phyloP scores from a whole-genome alignment of 2,113 vertebrate genomes.

The Nycticebus coucang region DNA sequence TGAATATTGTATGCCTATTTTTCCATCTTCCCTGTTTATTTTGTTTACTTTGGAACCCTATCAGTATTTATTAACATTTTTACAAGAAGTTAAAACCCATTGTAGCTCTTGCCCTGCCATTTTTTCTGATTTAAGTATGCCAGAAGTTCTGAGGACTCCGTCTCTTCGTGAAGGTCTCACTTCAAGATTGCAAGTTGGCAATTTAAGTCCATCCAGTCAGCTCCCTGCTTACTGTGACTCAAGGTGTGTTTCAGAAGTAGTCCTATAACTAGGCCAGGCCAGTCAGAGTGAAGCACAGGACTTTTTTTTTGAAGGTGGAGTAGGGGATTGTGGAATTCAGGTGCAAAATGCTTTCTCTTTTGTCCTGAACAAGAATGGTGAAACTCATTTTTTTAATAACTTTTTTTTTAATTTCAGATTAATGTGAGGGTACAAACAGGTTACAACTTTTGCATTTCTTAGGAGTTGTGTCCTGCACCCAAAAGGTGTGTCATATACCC shows the following conservation, averaged over 20 bases:
- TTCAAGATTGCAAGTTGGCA: background rate
- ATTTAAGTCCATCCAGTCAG: background rate
- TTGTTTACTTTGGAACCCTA: background rate
- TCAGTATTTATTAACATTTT: background rate
- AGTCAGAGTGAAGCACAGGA: background rate
- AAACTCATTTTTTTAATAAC: no score
- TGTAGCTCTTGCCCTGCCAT: background rate
- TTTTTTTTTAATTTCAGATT: no score
- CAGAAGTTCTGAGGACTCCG: background rate
- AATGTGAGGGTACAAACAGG: no score
- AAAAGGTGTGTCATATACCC: no score
- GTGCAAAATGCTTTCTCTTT: constrained; percentile 1
- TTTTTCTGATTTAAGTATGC: background rate
- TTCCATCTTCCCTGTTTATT: background rate
- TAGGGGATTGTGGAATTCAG: background rate
- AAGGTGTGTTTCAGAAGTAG: background rate
- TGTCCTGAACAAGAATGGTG: background rate
- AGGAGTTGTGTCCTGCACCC: no score
- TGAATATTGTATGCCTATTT: background rate
- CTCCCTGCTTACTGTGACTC: background rate
- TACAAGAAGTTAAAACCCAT: background rate
- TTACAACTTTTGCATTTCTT: no score
- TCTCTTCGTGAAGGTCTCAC: background rate
- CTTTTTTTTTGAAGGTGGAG: background rate
- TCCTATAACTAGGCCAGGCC: background rate